Conservation (phyloP, 2,888 invertebrate genomes). For the Drosophila nr. medialis region DNA sequence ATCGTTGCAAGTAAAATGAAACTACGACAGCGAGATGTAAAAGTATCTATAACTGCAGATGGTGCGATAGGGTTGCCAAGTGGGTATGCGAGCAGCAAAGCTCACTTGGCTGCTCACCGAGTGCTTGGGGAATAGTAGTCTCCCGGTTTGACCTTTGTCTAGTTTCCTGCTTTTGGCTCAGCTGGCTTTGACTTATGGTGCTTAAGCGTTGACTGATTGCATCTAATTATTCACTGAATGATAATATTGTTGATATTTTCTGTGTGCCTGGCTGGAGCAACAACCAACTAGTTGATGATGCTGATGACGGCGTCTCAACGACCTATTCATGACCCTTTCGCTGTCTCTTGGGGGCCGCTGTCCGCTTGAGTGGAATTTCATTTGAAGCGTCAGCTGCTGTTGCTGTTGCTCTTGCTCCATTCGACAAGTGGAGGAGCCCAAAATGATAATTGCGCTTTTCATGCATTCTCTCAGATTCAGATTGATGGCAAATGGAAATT, state of each 20-base stretch:
- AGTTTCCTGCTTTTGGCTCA: conserved; percentile 52
- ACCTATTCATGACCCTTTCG: conserved; percentile 77
- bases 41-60: conserved; percentile 66
- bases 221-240: conserved; percentile 82
- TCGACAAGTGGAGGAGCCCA: conserved; percentile 51
- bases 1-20: conserved; percentile 55
- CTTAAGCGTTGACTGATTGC: conserved; percentile 82
- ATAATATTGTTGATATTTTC: conserved; percentile 76
- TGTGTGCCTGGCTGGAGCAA: conserved; percentile 42
- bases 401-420: conserved; percentile 36
- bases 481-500: conserved; percentile 72
- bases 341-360: conserved; percentile 55
- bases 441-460: conserved; percentile 76
- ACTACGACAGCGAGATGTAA: conserved; percentile 41
- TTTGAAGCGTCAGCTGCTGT: conserved; percentile 57
- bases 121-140: conserved; percentile 25
- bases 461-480: conserved; percentile 60
- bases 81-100: conserved; percentile 21
- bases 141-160: conserved; percentile 67
- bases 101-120: conserved; percentile 30
- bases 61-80: conserved; percentile 52
- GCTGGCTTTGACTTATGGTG: conserved; percentile 77
- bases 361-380: conserved; percentile 61
- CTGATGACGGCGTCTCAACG: conserved; percentile 72
- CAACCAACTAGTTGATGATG: conserved; percentile 47